Conservation (phyloP, 2,888 invertebrate species). For the Hymenopus coronatus region DNA sequence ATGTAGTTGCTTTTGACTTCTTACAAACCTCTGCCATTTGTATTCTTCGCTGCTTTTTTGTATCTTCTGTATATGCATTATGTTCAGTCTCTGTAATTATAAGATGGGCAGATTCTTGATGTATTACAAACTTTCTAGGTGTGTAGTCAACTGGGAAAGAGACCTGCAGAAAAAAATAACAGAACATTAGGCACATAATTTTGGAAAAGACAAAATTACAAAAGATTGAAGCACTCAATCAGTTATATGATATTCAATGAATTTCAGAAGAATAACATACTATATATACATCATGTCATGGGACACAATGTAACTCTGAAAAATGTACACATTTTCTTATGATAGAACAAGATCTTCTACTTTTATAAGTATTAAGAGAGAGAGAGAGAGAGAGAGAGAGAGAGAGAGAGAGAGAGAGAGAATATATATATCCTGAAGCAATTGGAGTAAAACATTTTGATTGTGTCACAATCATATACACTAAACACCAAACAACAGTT, state of each 20-base stretch:
- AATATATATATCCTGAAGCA: no score
- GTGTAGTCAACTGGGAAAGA: constrained; percentile 92
- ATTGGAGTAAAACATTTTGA: no score
- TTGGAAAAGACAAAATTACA: background rate
- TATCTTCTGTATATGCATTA: constrained; percentile 96
- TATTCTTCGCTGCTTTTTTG: constrained; percentile 85
- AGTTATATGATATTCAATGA: constrained; percentile 48
- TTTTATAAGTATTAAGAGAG: no score
- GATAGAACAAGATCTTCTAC: no score
- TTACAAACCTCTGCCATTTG: constrained; percentile 83
- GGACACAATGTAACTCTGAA: background rate
- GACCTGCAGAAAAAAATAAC: constrained; percentile 52
- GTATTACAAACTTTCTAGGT: constrained; percentile 91
- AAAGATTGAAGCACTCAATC: background rate
- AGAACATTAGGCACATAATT: background rate
- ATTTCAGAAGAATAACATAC: constrained; percentile 63
- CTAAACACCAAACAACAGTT: no score
- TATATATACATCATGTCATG: background rate
- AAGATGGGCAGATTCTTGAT: constrained; percentile 85
- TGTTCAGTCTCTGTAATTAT: constrained; percentile 96
- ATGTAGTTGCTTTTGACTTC: background rate
- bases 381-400: no score
- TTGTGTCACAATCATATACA: no score
- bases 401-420: no score
- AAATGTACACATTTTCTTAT: background rate